phyloP scores from a whole-genome alignment of 2,797 vertebrate genomes.

The Bradypus variegatus region DNA sequence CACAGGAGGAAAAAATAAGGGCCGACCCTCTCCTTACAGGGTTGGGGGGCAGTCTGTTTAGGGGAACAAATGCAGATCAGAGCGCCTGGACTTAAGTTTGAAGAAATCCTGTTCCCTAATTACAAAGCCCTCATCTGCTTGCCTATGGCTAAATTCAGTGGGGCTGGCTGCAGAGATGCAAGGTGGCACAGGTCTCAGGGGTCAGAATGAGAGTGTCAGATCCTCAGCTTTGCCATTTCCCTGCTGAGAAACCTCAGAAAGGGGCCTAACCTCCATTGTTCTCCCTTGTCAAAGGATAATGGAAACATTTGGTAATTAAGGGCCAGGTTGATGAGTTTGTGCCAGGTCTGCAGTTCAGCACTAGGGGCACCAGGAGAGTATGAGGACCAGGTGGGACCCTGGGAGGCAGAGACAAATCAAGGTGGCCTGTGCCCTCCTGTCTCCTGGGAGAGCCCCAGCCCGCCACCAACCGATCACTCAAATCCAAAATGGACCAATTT shows the following conservation, averaged over 20 bases:
- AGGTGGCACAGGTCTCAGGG: neutral
- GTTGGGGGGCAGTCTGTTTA: neutral
- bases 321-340: neutral
- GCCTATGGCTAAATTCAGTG: neutral
- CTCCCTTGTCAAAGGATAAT: slow-evolving; percentile 3
- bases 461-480: neutral
- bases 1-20: neutral
- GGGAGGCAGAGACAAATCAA: neutral
- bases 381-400: neutral
- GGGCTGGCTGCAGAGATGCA: neutral
- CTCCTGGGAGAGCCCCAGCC: neutral
- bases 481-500: neutral
- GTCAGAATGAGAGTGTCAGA: neutral
- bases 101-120: neutral
- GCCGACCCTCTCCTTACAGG: neutral
- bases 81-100: neutral
- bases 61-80: neutral
- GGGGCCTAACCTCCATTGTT: slow-evolving; percentile 17
- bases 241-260: neutral
- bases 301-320: slow-evolving; percentile 30
- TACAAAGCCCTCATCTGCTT: neutral
- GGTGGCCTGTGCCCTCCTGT: neutral
- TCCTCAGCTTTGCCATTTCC: neutral
- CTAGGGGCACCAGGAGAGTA: neutral
- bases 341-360: neutral